phyloP scores from a whole-genome alignment of 2,888 invertebrate genomes.

The Meteorus cinctellus region DNA sequence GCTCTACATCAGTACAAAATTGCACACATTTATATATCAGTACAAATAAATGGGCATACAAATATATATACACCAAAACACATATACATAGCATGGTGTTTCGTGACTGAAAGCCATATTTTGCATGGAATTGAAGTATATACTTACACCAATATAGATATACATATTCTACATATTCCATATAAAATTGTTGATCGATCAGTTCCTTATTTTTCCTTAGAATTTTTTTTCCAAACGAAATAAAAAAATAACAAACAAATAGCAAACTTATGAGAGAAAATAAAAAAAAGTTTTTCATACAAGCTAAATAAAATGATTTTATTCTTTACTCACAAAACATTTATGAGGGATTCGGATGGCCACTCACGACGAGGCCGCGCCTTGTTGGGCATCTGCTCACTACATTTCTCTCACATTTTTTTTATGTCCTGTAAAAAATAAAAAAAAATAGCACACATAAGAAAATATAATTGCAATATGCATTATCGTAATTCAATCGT shows the following conservation, averaged over 20 bases:
- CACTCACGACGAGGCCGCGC: constrained; percentile 70
- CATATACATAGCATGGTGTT: constrained; percentile 28
- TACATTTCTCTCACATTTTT: constrained; percentile 61
- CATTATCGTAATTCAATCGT: not conserved
- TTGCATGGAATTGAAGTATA: constrained; percentile 61
- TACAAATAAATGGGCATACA: not conserved
- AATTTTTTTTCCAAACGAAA: constrained; percentile 1
- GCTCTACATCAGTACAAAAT: not conserved
- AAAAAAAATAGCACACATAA: not conserved
- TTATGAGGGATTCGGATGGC: constrained; percentile 68
- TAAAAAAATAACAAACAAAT: not conserved
- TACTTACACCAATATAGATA: constrained; percentile 11
- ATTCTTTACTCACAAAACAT: constrained; percentile 67
- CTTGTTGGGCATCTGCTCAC: constrained; percentile 67
- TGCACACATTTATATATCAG: not conserved
- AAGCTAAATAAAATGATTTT: not conserved
- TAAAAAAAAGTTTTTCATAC: not conserved
- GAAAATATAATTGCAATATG: not conserved
- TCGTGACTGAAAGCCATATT: constrained; percentile 62
- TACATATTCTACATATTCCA: constrained; percentile 24
- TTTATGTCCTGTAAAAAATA: constrained; percentile 53
- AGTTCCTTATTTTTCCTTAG: not conserved
- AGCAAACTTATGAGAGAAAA: not conserved
- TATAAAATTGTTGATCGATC: constrained; percentile 21
- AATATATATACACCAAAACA: not conserved